Evolutionary conservation across 2,113 vertebrate genomes (phyloP), one percentile per base, ranked within the genome.

Genomic region (Gopherus flavomarginatus): DNA sequence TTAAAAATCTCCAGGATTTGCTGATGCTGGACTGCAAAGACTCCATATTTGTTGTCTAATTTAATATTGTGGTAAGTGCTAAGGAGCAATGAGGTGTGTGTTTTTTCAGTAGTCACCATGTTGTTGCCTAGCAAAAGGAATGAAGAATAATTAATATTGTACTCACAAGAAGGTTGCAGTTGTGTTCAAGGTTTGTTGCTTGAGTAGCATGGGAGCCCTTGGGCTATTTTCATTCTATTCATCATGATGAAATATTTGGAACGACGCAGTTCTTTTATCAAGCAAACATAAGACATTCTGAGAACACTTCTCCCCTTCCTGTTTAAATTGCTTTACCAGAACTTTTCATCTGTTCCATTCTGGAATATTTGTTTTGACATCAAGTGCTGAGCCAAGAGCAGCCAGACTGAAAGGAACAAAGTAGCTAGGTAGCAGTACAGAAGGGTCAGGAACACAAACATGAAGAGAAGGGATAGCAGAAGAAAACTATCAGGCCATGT

Each of bases 381-480:
- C 91, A 94, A n/a, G 90, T 94, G 90, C 94, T 96, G 90, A 77
- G 54, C 84, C 94, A 97, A 96, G 96, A 96, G 87, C 94, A 96
- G 95, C 95, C 94, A 94, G 81, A 72, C 65, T 86, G 93, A 93
- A 93, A 95, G 96, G 90, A 94, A 54, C 88, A 96, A 88, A 92
- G 95, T 93, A 96, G 94, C 83, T 94, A 92, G 96, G 94, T 96
- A 97, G 94, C 97, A 97, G 94, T 92, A 78, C 96, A 95, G 96
- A 89, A 95, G 90, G 80, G 0, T 80, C 97, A 95, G 88, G 95
- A 95, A 88, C 85, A 93, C 79, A 95, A 97, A 95, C 90, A 89
- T 96, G 95, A 96, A 96, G 95, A 89, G 85, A 96, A 87, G 94
- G 92, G 81, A 26, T 24, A 42, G 42, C 72, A 77, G 4, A 78